phyloP scores from a whole-genome alignment of 1,140 invertebrate species.

The Drosophila sp. region DNA sequence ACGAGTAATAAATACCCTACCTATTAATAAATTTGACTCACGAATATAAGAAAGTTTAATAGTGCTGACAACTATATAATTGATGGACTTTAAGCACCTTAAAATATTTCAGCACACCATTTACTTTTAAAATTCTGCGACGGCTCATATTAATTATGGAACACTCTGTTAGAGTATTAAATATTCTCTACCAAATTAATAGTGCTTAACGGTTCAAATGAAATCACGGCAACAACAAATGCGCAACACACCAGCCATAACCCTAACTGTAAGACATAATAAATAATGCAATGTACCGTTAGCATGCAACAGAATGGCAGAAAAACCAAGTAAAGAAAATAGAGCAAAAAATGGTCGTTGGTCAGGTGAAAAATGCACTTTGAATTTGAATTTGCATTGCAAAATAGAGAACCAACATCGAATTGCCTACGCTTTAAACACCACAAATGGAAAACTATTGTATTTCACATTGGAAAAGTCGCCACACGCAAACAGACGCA shows the following conservation, averaged over 20 bases:
- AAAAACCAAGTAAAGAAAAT: not conserved
- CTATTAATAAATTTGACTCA: too few species aligned
- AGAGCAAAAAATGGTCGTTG: conserved; percentile 6
- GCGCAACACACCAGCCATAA: conserved; percentile 26
- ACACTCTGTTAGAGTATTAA: conserved; percentile 1
- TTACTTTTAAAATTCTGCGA: not conserved
- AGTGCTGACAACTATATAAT: too few species aligned
- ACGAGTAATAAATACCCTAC: not conserved
- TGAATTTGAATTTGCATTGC: conserved; percentile 46
- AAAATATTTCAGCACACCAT: not conserved
- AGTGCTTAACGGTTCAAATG: conserved; percentile 1
- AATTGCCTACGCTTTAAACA: conserved; percentile 27
- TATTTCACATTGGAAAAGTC: conserved; percentile 30
- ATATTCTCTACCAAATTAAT: not conserved
- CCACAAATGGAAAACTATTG: conserved; percentile 63
- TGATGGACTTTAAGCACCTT: not conserved
- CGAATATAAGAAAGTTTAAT: not conserved
- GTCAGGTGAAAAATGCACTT: conserved; percentile 54
- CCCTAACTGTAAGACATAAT: conserved; percentile 34
- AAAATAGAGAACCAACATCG: conserved; percentile 24
- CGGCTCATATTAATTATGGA: not conserved
- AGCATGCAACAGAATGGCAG: conserved; percentile 28
- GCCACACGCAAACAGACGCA: conserved; percentile 32
- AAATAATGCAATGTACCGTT: conserved; percentile 42
- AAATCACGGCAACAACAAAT: conserved; percentile 29